Conservation (phyloP, 2,113 vertebrate species). For the Oostethus manadensis region DNA sequence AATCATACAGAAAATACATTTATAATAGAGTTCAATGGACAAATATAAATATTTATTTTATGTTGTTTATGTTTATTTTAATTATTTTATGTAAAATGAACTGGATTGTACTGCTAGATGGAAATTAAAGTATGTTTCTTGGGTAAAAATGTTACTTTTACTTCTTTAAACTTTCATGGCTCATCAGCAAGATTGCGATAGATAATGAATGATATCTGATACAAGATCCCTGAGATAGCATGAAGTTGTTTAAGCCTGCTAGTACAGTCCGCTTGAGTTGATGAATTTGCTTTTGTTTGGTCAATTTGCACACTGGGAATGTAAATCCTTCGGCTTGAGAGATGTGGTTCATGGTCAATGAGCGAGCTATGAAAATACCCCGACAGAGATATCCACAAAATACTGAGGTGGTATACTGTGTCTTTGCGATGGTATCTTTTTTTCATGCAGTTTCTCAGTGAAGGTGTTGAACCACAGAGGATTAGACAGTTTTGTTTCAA, state of each 20-base stretch:
- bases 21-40: too few species aligned
- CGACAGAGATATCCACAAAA: conserved; percentile 12
- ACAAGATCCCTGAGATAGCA: not conserved
- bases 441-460: conserved; percentile 8
- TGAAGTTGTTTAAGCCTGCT: not conserved
- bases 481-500: conserved; percentile 32
- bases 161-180: not conserved
- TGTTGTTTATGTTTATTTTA: too few species aligned
- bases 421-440: conserved; percentile 5
- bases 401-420: not conserved
- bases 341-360: conserved; percentile 6
- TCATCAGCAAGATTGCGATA: not conserved
- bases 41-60: too few species aligned
- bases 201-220: not conserved
- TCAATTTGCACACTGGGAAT: conserved; percentile 1
- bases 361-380: conserved; percentile 16
- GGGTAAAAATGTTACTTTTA: too few species aligned
- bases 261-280: conserved; percentile 3
- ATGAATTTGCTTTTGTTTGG: conserved; percentile 4
- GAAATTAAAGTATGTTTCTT: not conserved
- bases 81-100: not conserved
- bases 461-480: conserved; percentile 34
- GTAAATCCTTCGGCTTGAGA: not conserved
- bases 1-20: too few species aligned
- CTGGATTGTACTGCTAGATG: not conserved